Conservation (phyloP, 2,888 invertebrate species). For the Ichneumoninae sp. region DNA sequence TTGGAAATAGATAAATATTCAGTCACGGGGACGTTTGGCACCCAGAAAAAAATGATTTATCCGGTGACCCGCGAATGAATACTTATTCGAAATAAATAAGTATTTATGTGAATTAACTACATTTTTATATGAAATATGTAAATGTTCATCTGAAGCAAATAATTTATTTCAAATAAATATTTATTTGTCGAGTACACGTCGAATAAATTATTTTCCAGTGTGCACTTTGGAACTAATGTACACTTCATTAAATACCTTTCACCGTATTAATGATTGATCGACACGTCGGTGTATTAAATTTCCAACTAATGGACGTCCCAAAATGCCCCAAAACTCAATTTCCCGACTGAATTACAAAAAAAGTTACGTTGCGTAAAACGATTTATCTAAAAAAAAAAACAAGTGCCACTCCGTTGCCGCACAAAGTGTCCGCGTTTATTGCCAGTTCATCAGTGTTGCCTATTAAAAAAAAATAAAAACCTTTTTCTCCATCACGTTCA, state of each 20-base stretch:
- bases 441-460: conserved; percentile 1
- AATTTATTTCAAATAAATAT: background rate
- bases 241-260: background rate
- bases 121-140: background rate
- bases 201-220: background rate
- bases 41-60: too few species aligned
- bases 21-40: too few species aligned
- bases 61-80: too few species aligned
- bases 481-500: conserved; percentile 16
- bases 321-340: background rate
- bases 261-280: background rate
- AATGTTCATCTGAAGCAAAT: background rate
- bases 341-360: background rate
- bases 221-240: background rate
- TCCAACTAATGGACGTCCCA: background rate
- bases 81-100: background rate
- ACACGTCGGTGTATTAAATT: too few species aligned
- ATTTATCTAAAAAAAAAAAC: background rate
- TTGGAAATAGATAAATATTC: too few species aligned
- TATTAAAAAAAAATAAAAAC: background rate
- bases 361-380: background rate
- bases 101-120: background rate
- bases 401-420: background rate
- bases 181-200: background rate
- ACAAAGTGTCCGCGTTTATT: background rate